A percentile compares a stretch with the other conserved stretches of the same genome.
Conservation (phyloP, 1,140 invertebrate genomes). For the Heterodera carotae region DNA sequence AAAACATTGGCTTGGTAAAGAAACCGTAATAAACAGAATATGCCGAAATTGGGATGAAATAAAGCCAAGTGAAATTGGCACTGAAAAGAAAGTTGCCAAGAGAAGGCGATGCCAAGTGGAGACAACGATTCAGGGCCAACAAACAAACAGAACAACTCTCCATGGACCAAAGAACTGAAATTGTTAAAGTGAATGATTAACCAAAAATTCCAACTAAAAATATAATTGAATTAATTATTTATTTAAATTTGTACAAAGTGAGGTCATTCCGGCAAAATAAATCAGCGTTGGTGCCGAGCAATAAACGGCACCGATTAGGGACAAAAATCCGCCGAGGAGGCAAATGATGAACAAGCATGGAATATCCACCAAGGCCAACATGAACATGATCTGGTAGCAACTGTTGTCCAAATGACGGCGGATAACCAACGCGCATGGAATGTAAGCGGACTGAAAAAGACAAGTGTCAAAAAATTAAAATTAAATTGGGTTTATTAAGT, state of each 20-base stretch:
- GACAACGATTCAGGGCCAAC: constrained; percentile 8
- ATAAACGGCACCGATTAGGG: constrained; percentile 25
- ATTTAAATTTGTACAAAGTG: constrained; percentile 6
- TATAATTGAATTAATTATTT: not conserved
- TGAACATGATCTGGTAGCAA: constrained; percentile 37
- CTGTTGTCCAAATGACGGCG: constrained; percentile 3
- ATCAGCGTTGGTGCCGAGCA: constrained; percentile 32
- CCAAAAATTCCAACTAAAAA: not conserved
- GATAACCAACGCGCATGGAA: constrained; percentile 16
- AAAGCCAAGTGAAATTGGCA: constrained; percentile 7
- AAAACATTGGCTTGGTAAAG: constrained; percentile 14
- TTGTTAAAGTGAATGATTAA: not conserved
- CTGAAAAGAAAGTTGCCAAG: not conserved
- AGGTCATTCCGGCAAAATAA: constrained; percentile 21
- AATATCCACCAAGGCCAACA: constrained; percentile 33
- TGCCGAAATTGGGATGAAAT: not conserved
- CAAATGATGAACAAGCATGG: constrained; percentile 11
- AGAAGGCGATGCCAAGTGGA: constrained; percentile 4
- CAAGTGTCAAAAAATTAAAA: not conserved
- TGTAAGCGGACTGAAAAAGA: constrained; percentile 16
- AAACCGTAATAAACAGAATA: not conserved
- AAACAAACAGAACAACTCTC: not conserved
- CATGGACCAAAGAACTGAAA: not conserved
- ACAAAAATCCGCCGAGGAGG: constrained; percentile 9
- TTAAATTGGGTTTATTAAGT: not conserved